Evolutionary conservation across 2,113 vertebrate genomes (phyloP), one percentile per base, ranked within the genome.

Genomic region (Dromiciops gliroides): DNA sequence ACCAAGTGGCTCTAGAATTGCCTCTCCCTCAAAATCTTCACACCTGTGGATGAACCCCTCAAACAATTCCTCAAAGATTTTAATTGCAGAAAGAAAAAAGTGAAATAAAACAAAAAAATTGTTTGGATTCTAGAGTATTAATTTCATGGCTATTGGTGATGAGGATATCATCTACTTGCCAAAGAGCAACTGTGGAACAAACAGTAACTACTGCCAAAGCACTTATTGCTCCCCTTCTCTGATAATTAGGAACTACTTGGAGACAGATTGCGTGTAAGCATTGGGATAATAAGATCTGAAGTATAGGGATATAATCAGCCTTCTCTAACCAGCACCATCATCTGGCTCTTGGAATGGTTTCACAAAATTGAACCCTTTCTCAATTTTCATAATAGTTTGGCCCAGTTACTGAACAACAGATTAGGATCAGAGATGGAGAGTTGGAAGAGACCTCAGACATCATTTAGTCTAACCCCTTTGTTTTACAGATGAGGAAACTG

Each of bases 181-280:
- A 48, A 44, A 0, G 92, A 95, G 88, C 16, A 11, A 47, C 11
- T 14, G 50, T 52, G 37, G 48, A 44, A 60, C 50, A 96, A 56
- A 50, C 89, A 83, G 48, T 9, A 28, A 51, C 91, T 19, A 1
- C 56, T 53, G 19, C 31, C n/a, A 95, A 94, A 97, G 37, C 31
- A 26, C n/a, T 26, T 91, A 93, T 83, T 44, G 67, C 49, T 94
- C 48, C 91, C 92, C 51, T 95, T n/a, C n/a, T 94, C 50, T 0
- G 96, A 52, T 48, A 97, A 95, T 49, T 95, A 94, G 14, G 2
- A 22, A 53, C 47, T 23, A 90, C 89, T 47, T 92, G 91, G 93
- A 93, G 31, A 95, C 75, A 28, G 56, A 6, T 31, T 31, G 22
- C 93, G 37, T 88, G 93, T n/a, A 56, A 91, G 92, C 91, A 95